These are phyloP conservation scores for Dendrocopos noguchii DNA, from an alignment of 2,113 vertebrate genomes.

Conservation along the genomic window DNA sequence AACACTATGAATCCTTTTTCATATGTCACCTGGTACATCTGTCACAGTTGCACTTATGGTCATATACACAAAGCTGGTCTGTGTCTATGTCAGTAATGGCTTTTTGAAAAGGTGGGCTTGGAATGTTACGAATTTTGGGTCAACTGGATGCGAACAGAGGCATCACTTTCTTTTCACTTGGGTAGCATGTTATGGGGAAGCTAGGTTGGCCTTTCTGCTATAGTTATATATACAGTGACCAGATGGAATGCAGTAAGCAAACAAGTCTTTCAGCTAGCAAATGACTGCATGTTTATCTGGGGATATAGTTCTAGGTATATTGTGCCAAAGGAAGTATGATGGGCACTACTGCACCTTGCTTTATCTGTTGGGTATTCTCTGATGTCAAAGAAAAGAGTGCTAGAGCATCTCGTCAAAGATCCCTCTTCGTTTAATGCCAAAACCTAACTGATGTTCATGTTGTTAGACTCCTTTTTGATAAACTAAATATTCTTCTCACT, in stretches of 20 bases:
- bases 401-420: background rate
- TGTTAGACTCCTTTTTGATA: background rate
- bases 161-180: background rate
- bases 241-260: slow-evolving; percentile 28
- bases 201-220: background rate
- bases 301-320: background rate
- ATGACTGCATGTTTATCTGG: slow-evolving; percentile 20
- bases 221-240: background rate
- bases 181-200: background rate
- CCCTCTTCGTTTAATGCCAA: background rate
- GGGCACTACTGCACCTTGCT: background rate
- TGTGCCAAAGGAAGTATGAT: background rate
- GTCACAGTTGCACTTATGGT: background rate
- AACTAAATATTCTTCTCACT: background rate
- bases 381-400: background rate
- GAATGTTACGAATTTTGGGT: background rate
- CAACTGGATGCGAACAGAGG: background rate
- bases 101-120: background rate
- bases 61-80: background rate
- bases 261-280: slow-evolving; percentile 53
- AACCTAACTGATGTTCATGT: background rate
- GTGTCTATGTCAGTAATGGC: background rate
- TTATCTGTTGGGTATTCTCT: background rate
- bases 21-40: background rate
- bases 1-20: background rate